Evolutionary conservation across 64 coral and sea anemone species (phyloP), one percentile per base, ranked within the genome.

Genomic region (Anthopleura sola): DNA sequence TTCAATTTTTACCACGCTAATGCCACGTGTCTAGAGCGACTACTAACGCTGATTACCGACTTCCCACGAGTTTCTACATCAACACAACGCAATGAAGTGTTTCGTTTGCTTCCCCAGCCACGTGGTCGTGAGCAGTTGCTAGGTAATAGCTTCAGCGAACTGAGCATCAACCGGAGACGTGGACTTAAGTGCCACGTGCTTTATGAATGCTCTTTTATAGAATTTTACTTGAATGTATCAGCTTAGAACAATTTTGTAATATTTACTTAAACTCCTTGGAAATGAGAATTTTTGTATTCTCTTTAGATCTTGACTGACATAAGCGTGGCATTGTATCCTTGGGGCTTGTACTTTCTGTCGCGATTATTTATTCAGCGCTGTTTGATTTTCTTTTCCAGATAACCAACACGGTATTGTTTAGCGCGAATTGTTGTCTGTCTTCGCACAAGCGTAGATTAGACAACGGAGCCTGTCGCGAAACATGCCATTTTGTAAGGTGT

Each of bases 141-240:
- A 23, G 24, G 76, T n/a, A 39, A 79, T 38, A 8, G 16, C 16
- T 79, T 44, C 16, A 8, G 21, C 76, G 4, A 48, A 79, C 4
- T 79, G 76, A 44, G 76, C 76, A 79, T 79, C 76, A 44, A 48
- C 34, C n/a, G 76, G 29, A 71, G 58, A 62, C 74, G 74, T 76
- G 31, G 24, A 39, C 31, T 76, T 8, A 76, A 76, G 10, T 2
- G 8, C 76, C 76, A 79, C 76, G 76, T 79, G 76, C 18, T 24
- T 9, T 32, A 10, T 71, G 28, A 71, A 71, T 71, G 66, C 31
- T 71, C 66, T 71, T 36, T 71, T 71, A 71, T 33, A 15, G 31
- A 34, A 21, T 24, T 71, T 71, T 29, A 32, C 11, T 71, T 71
- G 31, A 71, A 3, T 71, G 0, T 71, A 62, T 71, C 66, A 32